Evolutionary conservation across 2,888 invertebrate genomes (phyloP).

Genomic region (Nebria brevicollis): DNA sequence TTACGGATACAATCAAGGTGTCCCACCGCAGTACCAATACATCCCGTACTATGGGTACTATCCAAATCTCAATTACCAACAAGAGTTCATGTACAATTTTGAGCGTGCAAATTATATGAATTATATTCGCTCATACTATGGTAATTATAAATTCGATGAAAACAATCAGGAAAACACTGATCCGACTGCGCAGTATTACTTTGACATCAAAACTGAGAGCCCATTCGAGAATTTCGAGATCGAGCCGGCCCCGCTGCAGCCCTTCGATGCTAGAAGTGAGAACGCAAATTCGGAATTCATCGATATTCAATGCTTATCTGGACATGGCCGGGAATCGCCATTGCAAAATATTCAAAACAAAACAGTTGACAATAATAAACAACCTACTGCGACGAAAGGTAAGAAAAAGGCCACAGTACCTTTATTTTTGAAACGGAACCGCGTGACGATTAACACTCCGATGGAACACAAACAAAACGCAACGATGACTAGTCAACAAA

Average conservation of each 20-base stretch:
- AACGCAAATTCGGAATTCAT: background rate
- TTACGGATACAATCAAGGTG: background rate
- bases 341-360: background rate
- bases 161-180: background rate
- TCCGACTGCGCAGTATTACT: background rate
- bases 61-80: background rate
- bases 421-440: slow-evolving; percentile 24
- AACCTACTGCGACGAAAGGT: slow-evolving; percentile 28
- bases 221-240: background rate
- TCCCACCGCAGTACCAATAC: background rate
- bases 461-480: slow-evolving; percentile 13
- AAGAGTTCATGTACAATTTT: background rate
- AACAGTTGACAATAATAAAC: background rate
- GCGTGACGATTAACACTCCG: background rate
- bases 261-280: background rate
- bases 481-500: slow-evolving; percentile 4
- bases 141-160: background rate
- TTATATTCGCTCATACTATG: background rate
- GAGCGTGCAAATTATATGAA: background rate
- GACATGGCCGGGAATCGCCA: background rate
- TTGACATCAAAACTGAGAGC: background rate
- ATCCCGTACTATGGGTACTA: background rate
- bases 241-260: background rate
- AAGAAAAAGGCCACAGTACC: slow-evolving; percentile 28
- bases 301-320: background rate